Conservation (phyloP, 2,888 invertebrate species). For the Andrena trimmerana region DNA sequence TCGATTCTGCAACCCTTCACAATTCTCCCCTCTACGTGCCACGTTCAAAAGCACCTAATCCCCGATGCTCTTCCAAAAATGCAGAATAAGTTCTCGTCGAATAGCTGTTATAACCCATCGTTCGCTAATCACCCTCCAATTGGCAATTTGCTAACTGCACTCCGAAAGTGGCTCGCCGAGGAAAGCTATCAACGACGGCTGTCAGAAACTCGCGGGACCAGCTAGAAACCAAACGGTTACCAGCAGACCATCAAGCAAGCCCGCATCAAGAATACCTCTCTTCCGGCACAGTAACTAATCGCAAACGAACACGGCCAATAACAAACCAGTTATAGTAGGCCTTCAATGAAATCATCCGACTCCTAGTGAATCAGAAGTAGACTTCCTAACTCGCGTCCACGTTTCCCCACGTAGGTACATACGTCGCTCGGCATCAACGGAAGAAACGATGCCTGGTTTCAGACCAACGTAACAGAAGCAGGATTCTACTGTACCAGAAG, state of each 20-base stretch:
- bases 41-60: background rate
- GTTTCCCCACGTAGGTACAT: background rate
- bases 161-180: background rate
- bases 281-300: slow-evolving; percentile 24
- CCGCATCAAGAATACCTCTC: slow-evolving; percentile 17
- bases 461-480: background rate
- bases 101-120: background rate
- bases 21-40: background rate
- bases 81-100: slow-evolving; percentile 15
- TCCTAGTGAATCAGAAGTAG: slow-evolving; percentile 11
- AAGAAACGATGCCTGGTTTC: background rate
- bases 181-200: background rate
- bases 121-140: slow-evolving; percentile 11
- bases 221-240: background rate
- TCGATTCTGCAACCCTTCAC: background rate
- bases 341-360: slow-evolving; percentile 1
- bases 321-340: slow-evolving; percentile 1
- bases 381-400: background rate
- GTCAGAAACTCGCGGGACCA: background rate
- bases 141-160: slow-evolving; percentile 12
- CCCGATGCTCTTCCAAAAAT: background rate
- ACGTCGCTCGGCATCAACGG: background rate
- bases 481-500: too few relatives aligned
- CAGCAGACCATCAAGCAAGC: background rate
- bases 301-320: slow-evolving; percentile 21